Conservation (phyloP, 1,140 invertebrate genomes). For the Trichomalopsis sarcophagae region DNA sequence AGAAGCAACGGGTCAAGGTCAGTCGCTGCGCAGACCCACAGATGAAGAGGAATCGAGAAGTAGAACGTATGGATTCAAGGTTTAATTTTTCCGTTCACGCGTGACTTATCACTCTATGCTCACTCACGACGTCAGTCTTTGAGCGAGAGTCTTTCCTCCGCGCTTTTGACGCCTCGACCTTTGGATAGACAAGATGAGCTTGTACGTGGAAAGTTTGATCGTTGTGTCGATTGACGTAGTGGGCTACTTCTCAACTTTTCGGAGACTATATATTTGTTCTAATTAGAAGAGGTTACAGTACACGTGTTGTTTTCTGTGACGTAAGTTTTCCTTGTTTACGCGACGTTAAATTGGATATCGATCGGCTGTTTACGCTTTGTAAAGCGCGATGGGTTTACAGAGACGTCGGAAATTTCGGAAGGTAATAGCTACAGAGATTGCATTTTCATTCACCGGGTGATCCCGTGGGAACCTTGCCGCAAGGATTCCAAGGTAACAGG, state of each 20-base stretch:
- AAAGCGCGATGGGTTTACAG: no score
- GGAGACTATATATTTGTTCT: no score
- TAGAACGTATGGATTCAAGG: not conserved
- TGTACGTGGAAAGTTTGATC: no score
- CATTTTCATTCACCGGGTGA: not conserved
- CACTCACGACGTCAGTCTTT: not conserved
- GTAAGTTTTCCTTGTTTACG: no score
- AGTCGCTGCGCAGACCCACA: not conserved
- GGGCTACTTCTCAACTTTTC: no score
- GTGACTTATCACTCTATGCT: not conserved
- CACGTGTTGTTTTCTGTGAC: no score
- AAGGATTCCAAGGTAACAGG: not conserved
- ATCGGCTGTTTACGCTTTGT: no score
- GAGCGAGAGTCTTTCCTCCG: not conserved
- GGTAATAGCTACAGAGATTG: not conserved
- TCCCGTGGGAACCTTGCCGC: not conserved
- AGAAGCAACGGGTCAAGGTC: slow-evolving; percentile 4
- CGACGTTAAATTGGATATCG: no score
- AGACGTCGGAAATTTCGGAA: not conserved
- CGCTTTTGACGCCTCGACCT: no score
- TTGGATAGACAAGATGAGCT: no score
- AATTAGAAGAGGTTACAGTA: no score
- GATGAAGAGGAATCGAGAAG: not conserved
- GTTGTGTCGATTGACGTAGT: no score
- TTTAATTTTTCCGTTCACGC: not conserved